Evolutionary conservation across 2,888 invertebrate genomes (phyloP).

Genomic region (Campopleginae sp.): DNA sequence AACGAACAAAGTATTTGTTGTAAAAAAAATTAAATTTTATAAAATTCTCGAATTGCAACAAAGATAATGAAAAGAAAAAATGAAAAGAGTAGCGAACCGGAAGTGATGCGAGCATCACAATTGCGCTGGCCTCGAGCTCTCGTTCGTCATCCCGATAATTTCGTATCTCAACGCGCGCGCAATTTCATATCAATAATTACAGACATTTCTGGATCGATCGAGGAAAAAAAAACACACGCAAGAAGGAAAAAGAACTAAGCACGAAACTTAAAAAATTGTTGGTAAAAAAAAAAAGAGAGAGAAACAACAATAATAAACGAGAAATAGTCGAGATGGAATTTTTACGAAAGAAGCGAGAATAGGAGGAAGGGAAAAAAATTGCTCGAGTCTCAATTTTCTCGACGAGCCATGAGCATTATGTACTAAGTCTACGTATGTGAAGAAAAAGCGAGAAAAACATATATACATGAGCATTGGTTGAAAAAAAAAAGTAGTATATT

Average conservation of each 20-base stretch:
- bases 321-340: slow-evolving; percentile 13
- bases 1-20: not conserved
- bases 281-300: slow-evolving; percentile 18
- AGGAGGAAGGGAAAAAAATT: slow-evolving; percentile 22
- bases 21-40: not conserved
- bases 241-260: not conserved
- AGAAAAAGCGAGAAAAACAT: slow-evolving; percentile 20
- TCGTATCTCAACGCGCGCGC: slow-evolving; percentile 31
- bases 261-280: slow-evolving; percentile 12
- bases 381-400: slow-evolving; percentile 52
- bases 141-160: slow-evolving; percentile 44
- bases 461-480: not conserved
- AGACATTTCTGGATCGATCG: slow-evolving; percentile 47
- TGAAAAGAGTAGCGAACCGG: not conserved
- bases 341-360: slow-evolving; percentile 30
- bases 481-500: slow-evolving; percentile 59
- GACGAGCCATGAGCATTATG: slow-evolving; percentile 38
- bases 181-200: slow-evolving; percentile 51
- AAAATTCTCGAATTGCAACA: not conserved
- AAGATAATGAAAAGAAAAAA: slow-evolving; percentile 3
- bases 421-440: slow-evolving; percentile 42
- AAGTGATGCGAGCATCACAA: slow-evolving; percentile 16
- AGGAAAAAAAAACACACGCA: slow-evolving; percentile 3
- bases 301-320: slow-evolving; percentile 14
- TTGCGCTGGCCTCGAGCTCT: slow-evolving; percentile 41